Percentiles rank a stretch among this genome's conserved stretches.
Conservation (phyloP, 2,888 invertebrate species). For the Epirrita christyi region DNA sequence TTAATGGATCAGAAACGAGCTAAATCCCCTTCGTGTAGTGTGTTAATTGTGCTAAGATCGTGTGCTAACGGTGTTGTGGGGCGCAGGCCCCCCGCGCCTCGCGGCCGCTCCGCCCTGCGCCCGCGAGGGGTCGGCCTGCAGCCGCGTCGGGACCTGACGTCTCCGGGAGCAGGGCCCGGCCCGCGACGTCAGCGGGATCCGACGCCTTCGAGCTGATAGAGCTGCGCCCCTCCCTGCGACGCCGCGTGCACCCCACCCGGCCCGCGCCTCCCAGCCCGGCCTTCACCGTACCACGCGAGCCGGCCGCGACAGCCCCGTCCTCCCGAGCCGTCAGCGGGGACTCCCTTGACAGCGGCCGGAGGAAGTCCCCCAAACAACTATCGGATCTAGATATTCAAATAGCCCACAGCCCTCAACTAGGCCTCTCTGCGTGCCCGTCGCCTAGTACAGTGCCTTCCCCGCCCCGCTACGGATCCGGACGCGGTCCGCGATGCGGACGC, state of each 20-base stretch:
- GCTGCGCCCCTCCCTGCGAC: slow-evolving; percentile 41
- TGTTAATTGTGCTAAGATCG: slow-evolving; percentile 9
- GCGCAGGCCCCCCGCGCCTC: slow-evolving; percentile 40
- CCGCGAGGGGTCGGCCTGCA: slow-evolving; percentile 21
- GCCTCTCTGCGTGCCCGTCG: neutral
- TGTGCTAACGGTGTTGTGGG: slow-evolving; percentile 40
- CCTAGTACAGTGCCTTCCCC: slow-evolving; percentile 39
- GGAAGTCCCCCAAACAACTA: slow-evolving; percentile 29
- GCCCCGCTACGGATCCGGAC: slow-evolving; percentile 24
- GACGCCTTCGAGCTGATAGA: slow-evolving; percentile 34
- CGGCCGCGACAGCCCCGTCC: slow-evolving; percentile 15
- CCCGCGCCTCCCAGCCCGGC: slow-evolving; percentile 32
- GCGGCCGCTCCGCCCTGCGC: slow-evolving; percentile 30
- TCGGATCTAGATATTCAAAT: slow-evolving; percentile 61
- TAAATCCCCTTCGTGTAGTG: slow-evolving; percentile 1
- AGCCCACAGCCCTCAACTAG: slow-evolving; percentile 39
- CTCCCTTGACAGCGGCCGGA: neutral
- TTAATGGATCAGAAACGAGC: neutral
- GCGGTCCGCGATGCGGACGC: slow-evolving; percentile 61
- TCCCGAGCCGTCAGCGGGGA: neutral
- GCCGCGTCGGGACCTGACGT: neutral
- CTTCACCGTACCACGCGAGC: slow-evolving; percentile 34
- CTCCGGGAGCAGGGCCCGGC: slow-evolving; percentile 30
- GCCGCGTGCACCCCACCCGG: slow-evolving; percentile 43
- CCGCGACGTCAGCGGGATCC: slow-evolving; percentile 19